Evolutionary conservation across 2,888 invertebrate species (phyloP).

Genomic region (Campoplex nolae): DNA sequence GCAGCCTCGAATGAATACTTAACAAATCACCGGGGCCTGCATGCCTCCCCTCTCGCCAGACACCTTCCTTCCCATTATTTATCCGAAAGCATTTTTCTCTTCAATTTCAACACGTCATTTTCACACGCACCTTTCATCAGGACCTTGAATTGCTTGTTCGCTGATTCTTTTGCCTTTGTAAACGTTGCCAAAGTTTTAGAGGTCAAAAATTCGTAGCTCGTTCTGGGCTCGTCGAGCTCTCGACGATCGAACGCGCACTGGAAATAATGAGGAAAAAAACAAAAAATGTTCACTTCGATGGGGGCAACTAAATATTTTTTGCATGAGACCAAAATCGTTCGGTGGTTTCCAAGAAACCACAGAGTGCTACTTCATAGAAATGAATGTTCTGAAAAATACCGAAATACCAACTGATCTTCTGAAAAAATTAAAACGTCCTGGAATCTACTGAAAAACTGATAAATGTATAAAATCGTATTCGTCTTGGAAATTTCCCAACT

Average conservation of each 20-base stretch:
- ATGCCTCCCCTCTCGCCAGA: neutral
- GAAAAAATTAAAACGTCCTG: too few species aligned
- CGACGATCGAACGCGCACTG: slow-evolving; percentile 52
- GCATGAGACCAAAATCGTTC: too few species aligned
- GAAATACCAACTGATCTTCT: neutral
- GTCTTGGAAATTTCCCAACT: neutral
- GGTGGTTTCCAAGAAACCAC: neutral
- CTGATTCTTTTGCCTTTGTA: slow-evolving; percentile 51
- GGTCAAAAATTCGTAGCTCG: slow-evolving; percentile 46
- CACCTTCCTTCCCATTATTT: neutral
- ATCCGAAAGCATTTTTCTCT: neutral
- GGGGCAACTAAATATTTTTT: too few species aligned
- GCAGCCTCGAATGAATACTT: slow-evolving; percentile 9
- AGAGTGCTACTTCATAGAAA: neutral
- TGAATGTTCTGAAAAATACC: neutral
- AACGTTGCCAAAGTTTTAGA: slow-evolving; percentile 44
- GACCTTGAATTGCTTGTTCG: slow-evolving; percentile 61
- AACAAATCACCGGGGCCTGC: slow-evolving; percentile 18
- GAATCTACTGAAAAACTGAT: neutral
- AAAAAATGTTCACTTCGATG: too few species aligned
- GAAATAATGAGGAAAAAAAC: neutral
- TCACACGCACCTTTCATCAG: slow-evolving; percentile 62
- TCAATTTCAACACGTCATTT: neutral
- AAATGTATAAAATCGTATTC: neutral
- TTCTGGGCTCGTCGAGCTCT: slow-evolving; percentile 5